Conservation (phyloP, 2,797 vertebrate species). For the Microhierax caerulescens region DNA sequence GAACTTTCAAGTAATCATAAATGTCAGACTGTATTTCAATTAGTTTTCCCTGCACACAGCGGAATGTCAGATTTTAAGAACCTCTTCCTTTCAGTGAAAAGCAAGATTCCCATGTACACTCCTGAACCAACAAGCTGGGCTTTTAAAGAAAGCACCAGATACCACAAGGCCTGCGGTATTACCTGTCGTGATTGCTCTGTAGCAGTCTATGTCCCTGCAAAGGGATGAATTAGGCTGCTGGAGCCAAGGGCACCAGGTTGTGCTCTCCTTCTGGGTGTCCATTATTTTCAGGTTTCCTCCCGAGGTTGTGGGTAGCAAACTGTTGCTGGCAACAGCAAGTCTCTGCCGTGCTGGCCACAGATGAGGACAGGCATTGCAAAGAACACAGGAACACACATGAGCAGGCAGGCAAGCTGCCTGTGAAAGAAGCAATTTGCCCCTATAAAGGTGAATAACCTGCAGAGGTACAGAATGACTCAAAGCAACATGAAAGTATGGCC, state of each 20-base stretch:
- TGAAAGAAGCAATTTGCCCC: not conserved
- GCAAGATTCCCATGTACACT: not conserved
- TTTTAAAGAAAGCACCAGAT: not conserved
- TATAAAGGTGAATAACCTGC: not conserved
- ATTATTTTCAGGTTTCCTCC: not conserved
- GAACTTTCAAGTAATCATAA: not conserved
- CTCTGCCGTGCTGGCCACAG: not conserved
- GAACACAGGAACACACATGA: fast-evolving
- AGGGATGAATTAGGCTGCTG: not conserved
- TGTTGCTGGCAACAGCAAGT: not conserved
- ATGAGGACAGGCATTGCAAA: not conserved
- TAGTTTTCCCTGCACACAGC: not conserved
- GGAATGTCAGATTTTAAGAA: not conserved
- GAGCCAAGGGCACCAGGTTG: not conserved
- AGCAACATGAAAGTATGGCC: not conserved
- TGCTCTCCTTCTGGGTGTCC: not conserved
- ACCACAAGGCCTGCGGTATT: fast-evolving
- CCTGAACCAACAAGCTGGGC: not conserved
- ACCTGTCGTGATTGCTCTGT: not conserved
- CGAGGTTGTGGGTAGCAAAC: not conserved
- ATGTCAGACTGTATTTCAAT: not conserved
- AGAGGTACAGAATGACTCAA: not conserved
- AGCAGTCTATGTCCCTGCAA: not conserved
- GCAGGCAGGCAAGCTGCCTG: not conserved
- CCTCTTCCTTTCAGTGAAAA: not conserved